Conservation (phyloP, 2,888 invertebrate genomes). For the Agonum fuliginosum region DNA sequence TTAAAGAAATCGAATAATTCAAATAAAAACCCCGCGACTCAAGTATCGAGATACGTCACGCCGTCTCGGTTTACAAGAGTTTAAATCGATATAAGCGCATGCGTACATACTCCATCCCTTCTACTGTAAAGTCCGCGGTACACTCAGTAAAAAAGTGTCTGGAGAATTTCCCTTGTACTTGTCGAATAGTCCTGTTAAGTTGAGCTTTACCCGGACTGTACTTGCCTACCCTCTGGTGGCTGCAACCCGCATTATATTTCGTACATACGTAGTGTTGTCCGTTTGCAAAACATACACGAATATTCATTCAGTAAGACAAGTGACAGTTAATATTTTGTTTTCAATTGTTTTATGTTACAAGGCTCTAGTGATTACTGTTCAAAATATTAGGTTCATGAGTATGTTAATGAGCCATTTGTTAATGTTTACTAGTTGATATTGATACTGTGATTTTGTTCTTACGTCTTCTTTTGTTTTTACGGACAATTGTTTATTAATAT, state of each 20-base stretch:
- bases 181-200: not conserved
- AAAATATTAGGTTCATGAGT: conserved; percentile 16
- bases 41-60: conserved; percentile 54
- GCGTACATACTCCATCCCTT: conserved; percentile 51
- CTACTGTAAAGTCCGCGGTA: conserved; percentile 53
- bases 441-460: conserved; percentile 40
- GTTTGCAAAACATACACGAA: conserved; percentile 52
- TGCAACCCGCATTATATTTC: conserved; percentile 51
- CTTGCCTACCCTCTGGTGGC: conserved; percentile 52
- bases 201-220: conserved; percentile 44
- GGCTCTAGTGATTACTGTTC: conserved; percentile 5
- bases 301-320: conserved; percentile 46
- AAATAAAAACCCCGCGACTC: conserved; percentile 26
- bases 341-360: conserved; percentile 35
- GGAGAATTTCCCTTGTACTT: conserved; percentile 30
- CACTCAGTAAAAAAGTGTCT: conserved; percentile 45
- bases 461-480: conserved; percentile 26
- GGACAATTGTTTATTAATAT: conserved; percentile 12
- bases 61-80: conserved; percentile 55
- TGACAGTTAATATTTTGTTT: conserved; percentile 46
- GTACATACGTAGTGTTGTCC: conserved; percentile 50
- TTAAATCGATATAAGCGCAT: conserved; percentile 59
- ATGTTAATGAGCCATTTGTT: not conserved
- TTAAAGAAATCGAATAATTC: conserved; percentile 42
- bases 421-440: conserved; percentile 30